phyloP scores from a whole-genome alignment of 1,140 invertebrate species.

The Solenopsis invicta region DNA sequence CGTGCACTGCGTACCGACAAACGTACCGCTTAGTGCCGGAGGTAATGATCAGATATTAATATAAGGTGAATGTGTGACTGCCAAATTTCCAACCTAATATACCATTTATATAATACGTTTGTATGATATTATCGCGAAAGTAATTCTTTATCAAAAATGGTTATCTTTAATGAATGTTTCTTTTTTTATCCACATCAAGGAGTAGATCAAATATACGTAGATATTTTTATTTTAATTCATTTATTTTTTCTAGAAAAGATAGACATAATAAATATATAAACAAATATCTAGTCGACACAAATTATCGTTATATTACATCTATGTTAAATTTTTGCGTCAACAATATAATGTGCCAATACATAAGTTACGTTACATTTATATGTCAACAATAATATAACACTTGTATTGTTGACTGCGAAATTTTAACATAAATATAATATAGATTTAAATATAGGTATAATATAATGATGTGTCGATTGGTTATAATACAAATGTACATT shows the following conservation, averaged over 20 bases:
- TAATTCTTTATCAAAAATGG: neutral
- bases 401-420: too few relatives aligned
- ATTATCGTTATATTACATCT: too few relatives aligned
- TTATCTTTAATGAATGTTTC: neutral
- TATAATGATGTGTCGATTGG: too few relatives aligned
- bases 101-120: neutral
- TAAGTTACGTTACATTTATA: too few relatives aligned
- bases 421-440: too few relatives aligned
- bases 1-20: constrained; percentile 36
- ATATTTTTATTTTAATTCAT: neutral
- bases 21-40: constrained; percentile 43
- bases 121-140: neutral
- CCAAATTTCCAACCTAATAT: constrained; percentile 19
- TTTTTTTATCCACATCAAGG: neutral
- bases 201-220: neutral
- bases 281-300: too few relatives aligned
- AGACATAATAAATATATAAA: neutral
- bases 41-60: constrained; percentile 46
- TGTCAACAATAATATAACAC: too few relatives aligned
- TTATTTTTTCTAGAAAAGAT: neutral
- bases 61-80: constrained; percentile 1
- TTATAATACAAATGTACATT: neutral
- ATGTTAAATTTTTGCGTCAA: too few relatives aligned
- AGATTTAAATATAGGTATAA: too few relatives aligned
- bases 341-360: too few relatives aligned